These are phyloP conservation scores for Myathropa florea DNA, from an alignment of 2,888 invertebrate species.

Conservation along the genomic window DNA sequence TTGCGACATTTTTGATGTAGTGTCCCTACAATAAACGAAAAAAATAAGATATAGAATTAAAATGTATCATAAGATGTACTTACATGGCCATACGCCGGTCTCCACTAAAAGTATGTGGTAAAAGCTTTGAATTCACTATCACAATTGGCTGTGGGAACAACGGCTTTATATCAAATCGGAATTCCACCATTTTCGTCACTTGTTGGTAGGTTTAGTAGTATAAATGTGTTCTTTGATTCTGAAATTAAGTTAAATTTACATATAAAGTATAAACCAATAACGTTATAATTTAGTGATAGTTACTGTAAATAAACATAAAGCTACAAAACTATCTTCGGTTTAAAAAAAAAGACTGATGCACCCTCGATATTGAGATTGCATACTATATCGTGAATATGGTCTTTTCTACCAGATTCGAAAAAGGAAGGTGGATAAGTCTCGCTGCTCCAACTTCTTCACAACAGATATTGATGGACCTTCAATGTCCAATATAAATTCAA, in stretches of 20 bases:
- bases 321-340: too few species aligned
- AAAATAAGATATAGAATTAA: neutral
- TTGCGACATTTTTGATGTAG: constrained; percentile 83
- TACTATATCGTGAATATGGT: too few species aligned
- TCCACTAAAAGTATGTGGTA: constrained; percentile 82
- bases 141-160: constrained; percentile 82
- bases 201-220: constrained; percentile 7
- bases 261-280: too few species aligned
- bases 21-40: constrained; percentile 78
- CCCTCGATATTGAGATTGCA: too few species aligned
- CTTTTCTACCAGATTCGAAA: too few species aligned
- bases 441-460: too few species aligned
- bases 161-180: constrained; percentile 82
- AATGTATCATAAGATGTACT: constrained; percentile 72
- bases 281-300: too few species aligned
- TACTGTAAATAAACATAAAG: too few species aligned
- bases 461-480: too few species aligned
- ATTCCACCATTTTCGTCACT: constrained; percentile 81
- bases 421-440: too few species aligned
- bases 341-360: too few species aligned
- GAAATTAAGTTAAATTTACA: neutral
- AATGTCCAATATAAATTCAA: too few species aligned
- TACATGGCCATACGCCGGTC: constrained; percentile 82
- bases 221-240: neutral
- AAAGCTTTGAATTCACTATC: constrained; percentile 81